Evolutionary conservation across 2,113 vertebrate species (phyloP), one percentile per base, ranked within the genome.

Genomic region (Dasyprocta punctata): DNA sequence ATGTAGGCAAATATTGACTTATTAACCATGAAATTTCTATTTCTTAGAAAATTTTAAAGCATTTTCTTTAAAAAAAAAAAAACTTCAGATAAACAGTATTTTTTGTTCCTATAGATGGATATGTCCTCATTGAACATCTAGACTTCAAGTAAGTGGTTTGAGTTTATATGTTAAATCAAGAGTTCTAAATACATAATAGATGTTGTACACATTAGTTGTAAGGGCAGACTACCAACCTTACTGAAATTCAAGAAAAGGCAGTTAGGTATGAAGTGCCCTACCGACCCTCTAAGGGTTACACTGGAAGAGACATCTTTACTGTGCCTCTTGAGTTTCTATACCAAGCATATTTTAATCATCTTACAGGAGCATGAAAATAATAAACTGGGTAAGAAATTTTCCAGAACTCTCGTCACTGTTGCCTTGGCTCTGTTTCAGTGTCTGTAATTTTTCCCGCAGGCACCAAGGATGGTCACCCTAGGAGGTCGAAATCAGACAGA

Each of bases 51-150:
- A 69, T 4, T 9, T 61, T 86, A 84, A 77, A 96, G 44, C 17
- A 93, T 69, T 92, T 41, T 88, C 63, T 95, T 77, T 83, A 2
- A 78, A n/a, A 91, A 75, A 73, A 24, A 28, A 41, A 73, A 41
- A 22, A 36, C 30, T 81, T 89, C n/a, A 89, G 12, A 89, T 73
- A 97, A 89, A 97, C 1, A 73, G 13, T 95, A 16, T 60, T 16
- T 85, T 86, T 38, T 78, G 28, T 92, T 90, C 92, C 75, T 61
- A 36, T 80, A 99, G 99, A 98, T 96, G 99, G 99, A 0, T 98
- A 98, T 22, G 98, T 99, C 44, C 98, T 98, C 38, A 97, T 98
- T 97, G 98, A 98, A 91, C 97, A 99, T 85, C 96, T 99, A 98
- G 96, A 98, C 92, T 99, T 99, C 98, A 98, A 98, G 99, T 99